phyloP scores from a whole-genome alignment of 2,888 invertebrate genomes.

The Exocentrus adspersus region DNA sequence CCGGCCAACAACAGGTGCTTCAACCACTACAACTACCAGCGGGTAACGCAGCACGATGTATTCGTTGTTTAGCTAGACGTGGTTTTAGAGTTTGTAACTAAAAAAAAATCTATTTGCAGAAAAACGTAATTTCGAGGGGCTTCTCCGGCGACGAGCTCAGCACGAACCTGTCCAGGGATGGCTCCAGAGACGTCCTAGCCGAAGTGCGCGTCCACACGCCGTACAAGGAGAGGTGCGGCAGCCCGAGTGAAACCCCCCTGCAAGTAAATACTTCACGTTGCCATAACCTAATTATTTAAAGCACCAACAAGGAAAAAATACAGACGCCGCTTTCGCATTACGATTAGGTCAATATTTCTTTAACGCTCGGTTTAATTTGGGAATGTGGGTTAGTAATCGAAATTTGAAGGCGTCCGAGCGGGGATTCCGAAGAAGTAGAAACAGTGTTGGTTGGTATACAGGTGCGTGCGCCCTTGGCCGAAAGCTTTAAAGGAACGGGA shows the following conservation, averaged over 20 bases:
- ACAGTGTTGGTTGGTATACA: no score
- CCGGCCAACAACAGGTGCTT: constrained; percentile 28
- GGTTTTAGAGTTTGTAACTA: no score
- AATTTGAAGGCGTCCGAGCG: no score
- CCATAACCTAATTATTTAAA: no score
- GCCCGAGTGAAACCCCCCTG: constrained; percentile 44
- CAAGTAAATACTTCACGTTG: constrained; percentile 38
- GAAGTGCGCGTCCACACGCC: constrained; percentile 60
- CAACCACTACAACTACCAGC: constrained; percentile 12
- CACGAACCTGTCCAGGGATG: constrained; percentile 55
- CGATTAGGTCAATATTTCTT: no score
- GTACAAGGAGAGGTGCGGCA: constrained; percentile 42
- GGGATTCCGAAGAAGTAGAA: no score
- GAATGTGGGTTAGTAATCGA: no score
- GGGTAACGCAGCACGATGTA: constrained; percentile 20
- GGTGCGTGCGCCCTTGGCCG: constrained; percentile 18
- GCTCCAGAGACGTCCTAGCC: constrained; percentile 59
- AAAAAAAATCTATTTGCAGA: no score
- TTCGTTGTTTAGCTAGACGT: no score
- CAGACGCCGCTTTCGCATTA: no score
- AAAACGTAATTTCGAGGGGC: constrained; percentile 38
- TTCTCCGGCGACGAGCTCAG: constrained; percentile 41
- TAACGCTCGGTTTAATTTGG: no score
- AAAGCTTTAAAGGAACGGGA: constrained; percentile 17
- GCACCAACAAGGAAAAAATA: no score